Evolutionary conservation across 2,113 vertebrate genomes (phyloP), one percentile per base, ranked within the genome.

Genomic region (Cyprinodon tularosa): DNA sequence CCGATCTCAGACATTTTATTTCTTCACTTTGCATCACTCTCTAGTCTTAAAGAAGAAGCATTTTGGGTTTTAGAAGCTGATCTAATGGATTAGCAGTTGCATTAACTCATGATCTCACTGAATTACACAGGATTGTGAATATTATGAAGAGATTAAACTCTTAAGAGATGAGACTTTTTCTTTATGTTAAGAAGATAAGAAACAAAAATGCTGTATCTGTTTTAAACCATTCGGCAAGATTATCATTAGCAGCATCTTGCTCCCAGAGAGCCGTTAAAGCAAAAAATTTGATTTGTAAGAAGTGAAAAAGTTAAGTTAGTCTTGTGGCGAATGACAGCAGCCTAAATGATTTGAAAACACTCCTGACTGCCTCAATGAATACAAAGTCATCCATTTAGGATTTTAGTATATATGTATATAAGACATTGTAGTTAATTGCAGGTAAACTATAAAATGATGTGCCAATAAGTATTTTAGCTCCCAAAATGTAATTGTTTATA

Each of bases 161-260:
- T 57, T 57, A n/a, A n/a, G 15, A 57, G 50, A 59, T 38, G 15
- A 63, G 3, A 4, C 62, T 22, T 48, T 65, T 59, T n/a, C 20
- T 48, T 62, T 71, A 72, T 67, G 81, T 78, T 80, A 90, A 82
- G 82, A 85, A 80, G 72, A 22, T 42, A 53, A 82, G 61, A 88
- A 71, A n/a, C 2, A 29, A 29, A 29, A 29, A 29, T 29, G 63
- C 72, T 70, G 75, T 75, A 63, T 69, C 80, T 83, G 83, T 82
- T 88, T 88, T 81, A 89, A 74, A 15, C 89, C 89, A 91, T 90
- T 83, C 90, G 86, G 82, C 67, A 78, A 81, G 79, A 86, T 90
- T 57, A 85, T 87, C 78, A 86, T 86, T 72, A 66, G 77, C 65
- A 60, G 72, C 66, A 83, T 75, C 70, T 77, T 75, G 78, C 85